These are phyloP conservation scores for Petaurus breviceps DNA, from an alignment of 2,113 vertebrate genomes.

Conservation along the genomic window DNA sequence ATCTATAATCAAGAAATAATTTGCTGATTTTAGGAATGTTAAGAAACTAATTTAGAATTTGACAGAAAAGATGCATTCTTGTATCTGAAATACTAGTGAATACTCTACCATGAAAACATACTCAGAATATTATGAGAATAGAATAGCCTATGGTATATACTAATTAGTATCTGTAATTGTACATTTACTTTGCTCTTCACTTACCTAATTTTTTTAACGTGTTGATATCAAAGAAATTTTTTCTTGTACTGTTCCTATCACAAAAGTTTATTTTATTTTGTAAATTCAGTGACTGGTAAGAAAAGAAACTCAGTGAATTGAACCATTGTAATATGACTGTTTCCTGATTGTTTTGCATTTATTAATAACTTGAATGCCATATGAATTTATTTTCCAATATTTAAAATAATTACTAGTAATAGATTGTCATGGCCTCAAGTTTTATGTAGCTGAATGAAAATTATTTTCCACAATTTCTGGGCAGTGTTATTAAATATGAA, in stretches of 20 bases:
- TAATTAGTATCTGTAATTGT: constrained; percentile 59
- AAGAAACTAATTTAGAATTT: constrained; percentile 69
- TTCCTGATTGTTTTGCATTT: constrained; percentile 14
- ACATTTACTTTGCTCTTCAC: constrained; percentile 42
- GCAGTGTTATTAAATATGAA: constrained; percentile 20
- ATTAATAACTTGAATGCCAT: constrained; percentile 51
- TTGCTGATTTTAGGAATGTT: constrained; percentile 72
- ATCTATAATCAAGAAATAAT: constrained; percentile 57
- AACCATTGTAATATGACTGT: background rate
- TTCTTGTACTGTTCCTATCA: constrained; percentile 17
- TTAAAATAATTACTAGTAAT: constrained; percentile 8
- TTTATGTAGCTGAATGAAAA: background rate
- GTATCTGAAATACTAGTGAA: constrained; percentile 44
- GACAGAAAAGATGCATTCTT: constrained; percentile 22
- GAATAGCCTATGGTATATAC: background rate
- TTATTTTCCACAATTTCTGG: constrained; percentile 39
- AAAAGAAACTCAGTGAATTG: background rate
- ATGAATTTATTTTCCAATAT: constrained; percentile 42
- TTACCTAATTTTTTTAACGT: constrained; percentile 12
- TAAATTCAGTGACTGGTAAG: background rate
- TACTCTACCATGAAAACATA: constrained; percentile 31
- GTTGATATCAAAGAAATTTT: constrained; percentile 32
- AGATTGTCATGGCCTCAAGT: constrained; percentile 6
- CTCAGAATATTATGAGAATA: background rate
- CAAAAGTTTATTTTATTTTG: background rate